These are phyloP conservation scores for Chloroclystis v-ata DNA, from an alignment of 2,888 invertebrate species.

Conservation along the genomic window DNA sequence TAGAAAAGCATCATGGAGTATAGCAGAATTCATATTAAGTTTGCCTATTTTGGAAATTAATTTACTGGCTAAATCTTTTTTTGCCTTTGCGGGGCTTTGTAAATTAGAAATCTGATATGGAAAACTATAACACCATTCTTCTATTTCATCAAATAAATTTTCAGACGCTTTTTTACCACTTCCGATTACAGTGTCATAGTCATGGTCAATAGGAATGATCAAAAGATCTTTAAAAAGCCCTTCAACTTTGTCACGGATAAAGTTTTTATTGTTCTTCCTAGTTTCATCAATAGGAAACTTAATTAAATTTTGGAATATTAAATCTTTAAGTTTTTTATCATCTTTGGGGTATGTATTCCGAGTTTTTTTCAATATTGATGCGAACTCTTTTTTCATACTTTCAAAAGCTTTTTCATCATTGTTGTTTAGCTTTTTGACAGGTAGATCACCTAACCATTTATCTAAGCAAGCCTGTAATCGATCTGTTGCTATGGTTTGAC, in stretches of 20 bases:
- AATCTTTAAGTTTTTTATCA: conserved; percentile 13
- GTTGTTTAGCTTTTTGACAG: conserved; percentile 19
- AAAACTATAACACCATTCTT: conserved; percentile 39
- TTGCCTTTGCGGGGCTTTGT: conserved; percentile 30
- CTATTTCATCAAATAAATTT: conserved; percentile 35
- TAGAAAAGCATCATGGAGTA: conserved; percentile 42
- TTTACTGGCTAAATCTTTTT: conserved; percentile 37
- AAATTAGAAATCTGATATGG: conserved; percentile 30
- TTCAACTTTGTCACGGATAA: conserved; percentile 16
- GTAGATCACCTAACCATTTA: conserved; percentile 12
- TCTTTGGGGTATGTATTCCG: conserved; percentile 7
- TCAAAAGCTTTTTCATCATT: conserved; percentile 1
- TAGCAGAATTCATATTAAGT: conserved; percentile 46
- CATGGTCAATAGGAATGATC: conserved; percentile 6
- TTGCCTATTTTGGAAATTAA: conserved; percentile 43
- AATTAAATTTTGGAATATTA: conserved; percentile 14
- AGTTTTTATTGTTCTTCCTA: conserved; percentile 11
- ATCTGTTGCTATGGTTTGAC: conserved; percentile 5
- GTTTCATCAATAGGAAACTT: conserved; percentile 24
- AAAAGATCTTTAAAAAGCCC: conserved; percentile 15
- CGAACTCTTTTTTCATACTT: conserved; percentile 9
- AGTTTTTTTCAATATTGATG: conserved; percentile 3
- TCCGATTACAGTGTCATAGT: background rate
- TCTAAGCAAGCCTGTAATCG: background rate
- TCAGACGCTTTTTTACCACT: conserved; percentile 31